Conservation (phyloP, 2,888 invertebrate genomes). For the Cotesia congregata region DNA sequence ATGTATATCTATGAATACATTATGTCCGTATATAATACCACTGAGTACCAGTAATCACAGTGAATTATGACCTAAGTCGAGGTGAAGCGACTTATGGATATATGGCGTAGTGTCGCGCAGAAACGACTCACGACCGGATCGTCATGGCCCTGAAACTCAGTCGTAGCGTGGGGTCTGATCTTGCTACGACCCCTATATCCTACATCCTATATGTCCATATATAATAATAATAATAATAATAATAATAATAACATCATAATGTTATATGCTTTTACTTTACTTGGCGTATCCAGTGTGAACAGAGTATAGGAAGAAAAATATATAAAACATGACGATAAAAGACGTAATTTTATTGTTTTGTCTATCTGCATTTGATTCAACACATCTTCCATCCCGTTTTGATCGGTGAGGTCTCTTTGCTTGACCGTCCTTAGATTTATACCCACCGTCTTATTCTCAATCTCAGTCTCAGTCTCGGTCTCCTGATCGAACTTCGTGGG, state of each 20-base stretch:
- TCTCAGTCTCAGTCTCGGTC: background rate
- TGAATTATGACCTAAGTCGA: conserved; percentile 51
- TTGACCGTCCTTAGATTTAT: background rate
- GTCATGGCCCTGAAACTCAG: conserved; percentile 34
- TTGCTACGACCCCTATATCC: background rate
- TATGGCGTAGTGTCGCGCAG: conserved; percentile 28
- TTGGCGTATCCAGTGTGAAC: conserved; percentile 11
- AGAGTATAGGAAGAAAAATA: background rate
- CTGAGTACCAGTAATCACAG: conserved; percentile 49
- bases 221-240: no score
- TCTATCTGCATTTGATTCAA: background rate
- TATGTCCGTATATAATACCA: conserved; percentile 4
- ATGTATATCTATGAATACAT: conserved; percentile 11
- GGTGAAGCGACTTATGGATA: conserved; percentile 39
- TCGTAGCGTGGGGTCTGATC: conserved; percentile 41
- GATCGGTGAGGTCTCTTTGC: background rate
- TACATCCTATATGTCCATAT: conserved; percentile 22
- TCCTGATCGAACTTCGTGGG: background rate
- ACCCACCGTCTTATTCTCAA: background rate
- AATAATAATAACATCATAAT: no score
- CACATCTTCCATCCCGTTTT: background rate
- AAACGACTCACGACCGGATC: conserved; percentile 36
- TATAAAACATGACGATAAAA: background rate
- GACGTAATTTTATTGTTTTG: background rate
- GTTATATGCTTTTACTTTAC: background rate